Evolutionary conservation across 2,113 vertebrate genomes (phyloP), one percentile per base, ranked within the genome.

Genomic region (Eupsittula cactorum): DNA sequence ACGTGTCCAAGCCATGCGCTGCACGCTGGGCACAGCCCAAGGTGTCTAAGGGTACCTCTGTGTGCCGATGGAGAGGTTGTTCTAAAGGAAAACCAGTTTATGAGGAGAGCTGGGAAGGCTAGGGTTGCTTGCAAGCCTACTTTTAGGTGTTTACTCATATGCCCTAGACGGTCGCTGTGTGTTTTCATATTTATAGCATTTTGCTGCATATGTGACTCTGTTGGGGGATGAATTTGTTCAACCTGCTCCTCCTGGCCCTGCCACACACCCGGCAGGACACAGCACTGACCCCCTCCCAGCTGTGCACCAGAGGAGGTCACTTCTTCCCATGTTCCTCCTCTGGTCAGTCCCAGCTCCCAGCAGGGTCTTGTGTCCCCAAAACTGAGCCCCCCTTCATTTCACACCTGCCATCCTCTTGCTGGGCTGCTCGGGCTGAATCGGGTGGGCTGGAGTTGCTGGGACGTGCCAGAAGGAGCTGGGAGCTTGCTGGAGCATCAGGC

Each of bases 261-360:
- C 27, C 24, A 10, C 20, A 6, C 65, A 3, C 10, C 7, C 18
- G 0, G 1, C 1, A 0, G 65, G 27, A 44, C 11, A 1, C 0
- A 1, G 5, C 0, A 2, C 23, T 47, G 16, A 2, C 0, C 16
- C 42, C 37, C 9, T 59, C 46, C 8, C 0, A 0, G 42, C 41
- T 50, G 42, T 37, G 21, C 0, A 0, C 3, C n/a, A 9, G 18
- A 47, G 5, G 8, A 0, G 63, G 21, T 21, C 3, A 0, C 16
- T 41, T 25, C 63, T 57, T 41, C 41, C 57, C 63, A 18, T 0
- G 3, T 7, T 25, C 20, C 63, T 71, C 24, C 33, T 55, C 39
- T 1, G 7, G 46, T 49, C 0, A 2, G 9, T 29, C 37, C 71
- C 70, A 46, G 39, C 44, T 42, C 57, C 39, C 81, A 52, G 44